Evolutionary conservation across 2,888 invertebrate species (phyloP), one percentile per base, ranked within the genome.

Genomic region (Cremastobaeus sp.): DNA sequence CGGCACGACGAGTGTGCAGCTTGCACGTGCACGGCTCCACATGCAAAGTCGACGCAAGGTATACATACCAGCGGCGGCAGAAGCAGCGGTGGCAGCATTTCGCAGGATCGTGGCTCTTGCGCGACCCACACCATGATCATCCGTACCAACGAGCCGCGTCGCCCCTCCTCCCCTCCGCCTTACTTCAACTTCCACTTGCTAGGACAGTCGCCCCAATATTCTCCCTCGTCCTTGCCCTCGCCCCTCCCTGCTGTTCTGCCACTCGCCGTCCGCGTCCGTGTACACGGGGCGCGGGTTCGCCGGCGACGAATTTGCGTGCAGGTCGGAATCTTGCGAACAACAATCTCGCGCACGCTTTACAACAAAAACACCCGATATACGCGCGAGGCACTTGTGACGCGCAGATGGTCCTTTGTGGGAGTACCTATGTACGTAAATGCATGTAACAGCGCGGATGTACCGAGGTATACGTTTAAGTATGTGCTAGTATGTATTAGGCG

Each of bases 21-120:
- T n/a, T 34, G 43, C 62, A 64, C 50, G 62, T 64, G 62, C 62
- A 64, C 34, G 21, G 45, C 54, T 64, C 6, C 54, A 45, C 54
- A 65, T 65, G 65, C 54, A 45, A 37, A 54, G 52, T n/a, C 45
- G 12, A 18, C 30, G 32, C 65, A 43, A 50, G 39, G 39, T 37
- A 37, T 17, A 39, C 15, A 32, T 15, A 34, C 4, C 5, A 32
- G 32, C 11, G 20, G 21, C 41, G 14, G 20, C 21, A 6, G n/a
- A 12, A 21, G 41, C 34, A 17, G 17, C 28, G 21, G 37, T 57
- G 25, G 28, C 52, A 55, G 55, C 68, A 57, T 57, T 43, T 68
- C 68, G 50, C 68, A 68, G 68, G 68, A 68, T 68, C 68, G 68
- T 68, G 57, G 68, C 68, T 68, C 68, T 59, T 68, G 68, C 68